phyloP scores from a whole-genome alignment of 2,797 vertebrate genomes.

The Danio aesculapii region DNA sequence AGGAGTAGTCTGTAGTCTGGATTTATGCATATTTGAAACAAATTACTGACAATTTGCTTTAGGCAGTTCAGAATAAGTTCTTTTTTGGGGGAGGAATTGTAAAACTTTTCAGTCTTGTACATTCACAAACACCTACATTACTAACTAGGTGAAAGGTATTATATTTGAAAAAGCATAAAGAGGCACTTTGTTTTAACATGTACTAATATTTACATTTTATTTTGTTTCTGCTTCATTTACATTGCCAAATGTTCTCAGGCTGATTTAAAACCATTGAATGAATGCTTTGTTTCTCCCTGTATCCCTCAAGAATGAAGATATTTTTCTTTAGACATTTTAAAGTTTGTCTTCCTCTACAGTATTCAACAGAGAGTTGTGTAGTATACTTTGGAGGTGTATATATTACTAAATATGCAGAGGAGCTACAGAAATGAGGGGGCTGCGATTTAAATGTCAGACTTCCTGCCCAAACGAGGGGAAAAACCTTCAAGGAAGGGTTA shows the following conservation, averaged over 20 bases:
- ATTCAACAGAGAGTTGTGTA: slow-evolving; percentile 63
- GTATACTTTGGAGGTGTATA: slow-evolving; percentile 70
- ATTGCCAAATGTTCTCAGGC: not conserved
- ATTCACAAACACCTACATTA: too few relatives aligned
- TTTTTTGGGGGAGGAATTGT: too few relatives aligned
- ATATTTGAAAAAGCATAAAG: too few relatives aligned
- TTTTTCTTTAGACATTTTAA: not conserved
- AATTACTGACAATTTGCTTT: too few relatives aligned
- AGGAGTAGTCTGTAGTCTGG: too few relatives aligned
- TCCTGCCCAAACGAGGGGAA: slow-evolving; percentile 55
- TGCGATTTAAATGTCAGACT: slow-evolving; percentile 52
- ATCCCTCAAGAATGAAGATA: not conserved
- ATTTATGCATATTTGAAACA: too few relatives aligned
- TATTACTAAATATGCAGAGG: slow-evolving; percentile 66
- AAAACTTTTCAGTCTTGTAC: too few relatives aligned
- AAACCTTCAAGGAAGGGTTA: slow-evolving; percentile 29
- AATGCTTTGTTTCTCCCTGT: not conserved
- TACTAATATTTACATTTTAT: not conserved
- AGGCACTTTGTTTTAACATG: too few relatives aligned
- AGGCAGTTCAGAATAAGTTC: too few relatives aligned
- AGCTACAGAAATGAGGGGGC: slow-evolving; percentile 59
- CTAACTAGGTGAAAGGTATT: too few relatives aligned
- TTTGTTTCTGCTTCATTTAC: not conserved
- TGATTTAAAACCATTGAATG: too few relatives aligned
- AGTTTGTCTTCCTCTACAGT: slow-evolving; percentile 65